Evolutionary conservation across 2,888 invertebrate genomes (phyloP), one percentile per base, ranked within the genome.

Genomic region (Cantharis rufa): DNA sequence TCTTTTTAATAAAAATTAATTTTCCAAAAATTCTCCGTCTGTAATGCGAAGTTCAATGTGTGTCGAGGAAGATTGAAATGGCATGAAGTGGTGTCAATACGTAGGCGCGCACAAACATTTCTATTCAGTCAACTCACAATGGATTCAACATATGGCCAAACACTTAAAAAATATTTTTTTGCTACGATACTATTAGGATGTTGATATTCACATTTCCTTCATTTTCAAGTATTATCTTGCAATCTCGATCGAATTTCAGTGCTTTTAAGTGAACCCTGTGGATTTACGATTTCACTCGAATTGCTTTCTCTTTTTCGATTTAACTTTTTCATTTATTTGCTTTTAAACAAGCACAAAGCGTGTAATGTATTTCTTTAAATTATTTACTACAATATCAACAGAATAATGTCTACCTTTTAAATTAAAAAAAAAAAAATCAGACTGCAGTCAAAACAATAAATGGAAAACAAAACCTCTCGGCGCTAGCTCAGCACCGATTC

Each of bases 71-170:
- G 24, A 21, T 66, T 15, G 24, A 18, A 66, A 66, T 18, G 64
- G 64, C 64, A 66, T 66, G n/a, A 66, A 66, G 21, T 66, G 64
- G 64, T 66, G 21, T n/a, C 64, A 21, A 24, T 48, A 48, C 48
- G 5, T 48, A 48, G 21, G 24, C 64, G 10, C 64, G 21, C 64
- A 66, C 21, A 66, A 66, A 24, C 64, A 66, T 66, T 66, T 66
- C 64, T 66, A 66, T 66, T 66, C 64, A 66, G 64, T 21, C 21
- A 66, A 66, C n/a, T 66, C 64, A 66, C 64, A 66, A 66, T 66
- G 64, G 64, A 66, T 21, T 66, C 24, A 13, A 66, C 64, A 66
- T 66, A 66, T 24, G 64, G 64, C 24, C 64, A 21, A 21, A 66
- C 64, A 66, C 24, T 66, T 66, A 15, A 66, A 66, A 66, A 16